Conservation (phyloP, 2,797 vertebrate species). For the Arremon aurantiirostris region DNA sequence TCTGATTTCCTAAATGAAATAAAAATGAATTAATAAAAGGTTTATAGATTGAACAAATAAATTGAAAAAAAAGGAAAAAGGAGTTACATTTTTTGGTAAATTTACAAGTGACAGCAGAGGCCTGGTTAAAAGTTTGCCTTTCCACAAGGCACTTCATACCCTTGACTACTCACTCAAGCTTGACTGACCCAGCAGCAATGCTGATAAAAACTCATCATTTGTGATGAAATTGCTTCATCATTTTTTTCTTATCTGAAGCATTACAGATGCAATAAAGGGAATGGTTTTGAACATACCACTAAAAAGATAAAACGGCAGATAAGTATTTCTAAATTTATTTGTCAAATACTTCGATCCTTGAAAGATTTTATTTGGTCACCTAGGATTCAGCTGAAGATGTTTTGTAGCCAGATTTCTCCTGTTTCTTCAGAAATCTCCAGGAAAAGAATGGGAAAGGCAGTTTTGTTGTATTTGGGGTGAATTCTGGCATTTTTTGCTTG, state of each 20-base stretch:
- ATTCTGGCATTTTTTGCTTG: not conserved
- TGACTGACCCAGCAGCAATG: not conserved
- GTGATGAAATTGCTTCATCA: not conserved
- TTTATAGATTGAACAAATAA: not conserved
- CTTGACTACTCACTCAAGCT: not conserved
- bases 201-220: not conserved
- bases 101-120: not conserved
- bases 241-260: not conserved
- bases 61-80: no score
- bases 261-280: not conserved
- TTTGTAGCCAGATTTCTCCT: not conserved
- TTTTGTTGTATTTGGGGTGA: not conserved
- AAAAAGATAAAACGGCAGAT: not conserved
- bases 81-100: not conserved
- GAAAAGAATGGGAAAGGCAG: not conserved
- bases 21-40: not conserved
- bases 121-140: slow-evolving; percentile 6
- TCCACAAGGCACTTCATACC: not conserved
- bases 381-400: not conserved
- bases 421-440: not conserved
- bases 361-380: not conserved
- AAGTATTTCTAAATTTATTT: not conserved
- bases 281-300: not conserved
- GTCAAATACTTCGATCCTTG: not conserved
- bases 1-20: not conserved